These are phyloP conservation scores for Mesorhabditis belari DNA, from an alignment of 2,888 invertebrate species.

Conservation along the genomic window DNA sequence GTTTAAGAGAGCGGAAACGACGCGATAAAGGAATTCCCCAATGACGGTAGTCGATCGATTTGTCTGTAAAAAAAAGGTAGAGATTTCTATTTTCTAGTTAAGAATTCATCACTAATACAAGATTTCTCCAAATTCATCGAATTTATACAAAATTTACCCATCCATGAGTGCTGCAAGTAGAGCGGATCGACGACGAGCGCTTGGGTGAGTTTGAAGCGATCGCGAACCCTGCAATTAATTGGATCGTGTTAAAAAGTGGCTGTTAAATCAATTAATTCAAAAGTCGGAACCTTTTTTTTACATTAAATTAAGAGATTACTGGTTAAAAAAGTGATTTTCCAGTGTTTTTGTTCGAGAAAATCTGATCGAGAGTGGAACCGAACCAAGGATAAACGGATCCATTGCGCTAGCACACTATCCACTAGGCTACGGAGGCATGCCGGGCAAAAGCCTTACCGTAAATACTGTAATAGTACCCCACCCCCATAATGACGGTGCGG, in stretches of 20 bases:
- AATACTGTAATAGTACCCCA: too few species aligned
- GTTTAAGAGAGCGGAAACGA: slow-evolving; percentile 84
- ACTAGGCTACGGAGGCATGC: too few species aligned
- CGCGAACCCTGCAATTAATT: slow-evolving; percentile 69
- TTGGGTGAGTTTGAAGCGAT: slow-evolving; percentile 79
- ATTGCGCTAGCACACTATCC: too few species aligned
- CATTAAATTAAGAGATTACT: too few species aligned
- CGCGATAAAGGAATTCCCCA: slow-evolving; percentile 95
- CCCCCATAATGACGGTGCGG: too few species aligned
- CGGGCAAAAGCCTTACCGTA: too few species aligned
- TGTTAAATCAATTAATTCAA: neutral
- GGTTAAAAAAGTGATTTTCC: too few species aligned
- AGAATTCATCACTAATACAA: neutral
- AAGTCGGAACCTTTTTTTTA: neutral
- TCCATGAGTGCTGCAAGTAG: slow-evolving; percentile 92
- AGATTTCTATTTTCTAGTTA: neutral
- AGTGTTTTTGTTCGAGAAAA: too few species aligned
- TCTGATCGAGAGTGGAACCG: too few species aligned
- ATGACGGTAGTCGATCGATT: slow-evolving; percentile 76
- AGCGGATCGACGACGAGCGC: slow-evolving; percentile 95
- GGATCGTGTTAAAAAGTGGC: too few species aligned
- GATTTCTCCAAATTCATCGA: slow-evolving; percentile 1
- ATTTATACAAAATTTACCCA: slow-evolving; percentile 59
- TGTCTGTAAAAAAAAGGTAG: slow-evolving; percentile 52
- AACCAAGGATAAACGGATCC: too few species aligned